A percentile compares a stretch with the other conserved stretches of the same genome.
Conservation (phyloP, 1,140 invertebrate species). For the Argopecten irradians region DNA sequence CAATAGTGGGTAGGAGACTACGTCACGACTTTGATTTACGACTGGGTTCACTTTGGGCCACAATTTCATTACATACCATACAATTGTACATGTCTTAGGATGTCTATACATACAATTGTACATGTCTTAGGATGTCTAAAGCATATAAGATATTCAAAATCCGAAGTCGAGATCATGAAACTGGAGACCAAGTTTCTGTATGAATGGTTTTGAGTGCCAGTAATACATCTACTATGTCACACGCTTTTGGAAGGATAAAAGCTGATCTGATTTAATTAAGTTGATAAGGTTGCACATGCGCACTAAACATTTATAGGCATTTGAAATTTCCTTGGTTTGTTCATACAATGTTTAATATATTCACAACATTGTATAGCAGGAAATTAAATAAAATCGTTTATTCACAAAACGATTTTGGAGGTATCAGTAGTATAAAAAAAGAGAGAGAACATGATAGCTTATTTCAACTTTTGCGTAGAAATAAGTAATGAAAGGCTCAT, state of each 20-base stretch:
- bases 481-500: too few relatives aligned
- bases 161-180: neutral
- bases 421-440: too few relatives aligned
- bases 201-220: neutral
- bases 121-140: neutral
- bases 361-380: too few relatives aligned
- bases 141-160: neutral
- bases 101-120: too few relatives aligned
- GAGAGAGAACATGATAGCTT: too few relatives aligned
- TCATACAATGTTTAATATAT: too few relatives aligned
- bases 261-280: neutral
- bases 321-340: neutral
- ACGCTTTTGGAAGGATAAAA: neutral
- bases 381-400: too few relatives aligned
- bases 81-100: neutral
- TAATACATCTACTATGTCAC: neutral
- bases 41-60: neutral
- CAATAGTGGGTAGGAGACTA: neutral
- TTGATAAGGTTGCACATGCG: constrained; percentile 5
- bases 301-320: neutral
- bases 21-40: neutral
- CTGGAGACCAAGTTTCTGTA: neutral
- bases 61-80: neutral
- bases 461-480: too few relatives aligned
- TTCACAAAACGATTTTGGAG: too few relatives aligned